These are phyloP conservation scores for Chrysolina oricalcia DNA, from an alignment of 2,888 invertebrate species.

Conservation along the genomic window DNA sequence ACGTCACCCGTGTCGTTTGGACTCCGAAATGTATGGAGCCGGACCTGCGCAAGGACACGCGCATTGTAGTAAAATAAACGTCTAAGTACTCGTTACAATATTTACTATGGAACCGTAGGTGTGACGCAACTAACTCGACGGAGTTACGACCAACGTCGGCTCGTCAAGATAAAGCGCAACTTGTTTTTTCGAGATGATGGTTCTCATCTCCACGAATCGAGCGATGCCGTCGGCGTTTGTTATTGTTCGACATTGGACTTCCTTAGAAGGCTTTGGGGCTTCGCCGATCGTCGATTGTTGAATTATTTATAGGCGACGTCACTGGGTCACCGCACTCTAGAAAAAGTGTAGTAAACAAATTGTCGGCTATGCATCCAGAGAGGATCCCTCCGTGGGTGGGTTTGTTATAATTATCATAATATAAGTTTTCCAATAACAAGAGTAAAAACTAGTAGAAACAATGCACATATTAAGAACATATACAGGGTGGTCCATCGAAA, in stretches of 20 bases:
- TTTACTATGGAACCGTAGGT: constrained; percentile 16
- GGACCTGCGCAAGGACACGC: constrained; percentile 1
- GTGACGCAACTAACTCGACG: not conserved
- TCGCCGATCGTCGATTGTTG: not conserved
- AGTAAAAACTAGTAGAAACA: too few species aligned
- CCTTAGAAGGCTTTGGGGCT: constrained; percentile 8
- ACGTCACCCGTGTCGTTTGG: too few species aligned
- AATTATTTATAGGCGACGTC: constrained; percentile 2
- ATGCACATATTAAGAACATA: too few species aligned
- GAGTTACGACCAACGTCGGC: not conserved
- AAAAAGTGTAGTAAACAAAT: not conserved
- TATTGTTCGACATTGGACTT: constrained; percentile 3
- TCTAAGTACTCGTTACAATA: not conserved
- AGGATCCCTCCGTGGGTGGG: not conserved
- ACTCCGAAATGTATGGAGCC: not conserved
- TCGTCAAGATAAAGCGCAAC: not conserved
- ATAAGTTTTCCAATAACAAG: too few species aligned
- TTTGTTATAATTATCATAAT: too few species aligned
- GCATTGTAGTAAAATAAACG: constrained; percentile 4
- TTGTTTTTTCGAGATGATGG: not conserved
- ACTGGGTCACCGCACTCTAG: constrained; percentile 5
- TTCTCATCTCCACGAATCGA: not conserved
- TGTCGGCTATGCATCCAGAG: not conserved
- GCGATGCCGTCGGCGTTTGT: not conserved
- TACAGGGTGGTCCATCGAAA: too few species aligned